phyloP scores from a whole-genome alignment of 2,113 vertebrate species.

The Grammomys surdaster region DNA sequence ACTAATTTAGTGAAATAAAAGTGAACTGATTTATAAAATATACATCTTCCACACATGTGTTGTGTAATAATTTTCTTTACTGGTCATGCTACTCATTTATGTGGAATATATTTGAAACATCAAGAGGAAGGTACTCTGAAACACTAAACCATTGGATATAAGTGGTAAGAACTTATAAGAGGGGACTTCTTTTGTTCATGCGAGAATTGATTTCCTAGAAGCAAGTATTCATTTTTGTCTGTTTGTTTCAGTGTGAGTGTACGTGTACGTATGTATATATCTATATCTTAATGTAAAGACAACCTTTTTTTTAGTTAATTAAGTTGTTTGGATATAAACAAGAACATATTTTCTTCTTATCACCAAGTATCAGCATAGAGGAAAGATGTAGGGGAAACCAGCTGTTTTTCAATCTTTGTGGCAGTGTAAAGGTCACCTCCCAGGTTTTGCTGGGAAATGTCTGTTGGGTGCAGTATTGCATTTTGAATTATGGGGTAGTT shows the following conservation, averaged over 20 bases:
- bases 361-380: not conserved
- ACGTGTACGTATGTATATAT: too few relatives aligned
- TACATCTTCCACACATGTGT: not conserved
- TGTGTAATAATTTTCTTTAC: constrained; percentile 38
- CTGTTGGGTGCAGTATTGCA: not conserved
- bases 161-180: not conserved
- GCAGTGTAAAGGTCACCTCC: not conserved
- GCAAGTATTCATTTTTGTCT: not conserved
- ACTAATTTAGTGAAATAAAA: constrained; percentile 52
- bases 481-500: constrained; percentile 47
- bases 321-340: not conserved
- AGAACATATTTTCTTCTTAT: constrained; percentile 16
- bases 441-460: constrained; percentile 7
- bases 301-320: constrained; percentile 4
- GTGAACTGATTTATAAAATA: constrained; percentile 40
- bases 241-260: not conserved
- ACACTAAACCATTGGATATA: not conserved
- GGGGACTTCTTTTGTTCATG: not conserved
- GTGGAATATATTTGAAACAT: constrained; percentile 22
- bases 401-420: not conserved
- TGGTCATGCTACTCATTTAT: not conserved
- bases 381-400: not conserved
- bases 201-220: not conserved
- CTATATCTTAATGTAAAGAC: not conserved
- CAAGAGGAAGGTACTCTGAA: not conserved